A percentile compares a stretch with the other conserved stretches of the same genome.
These are phyloP conservation scores for Ceratitis capitata DNA, from an alignment of 1,140 invertebrate genomes.

Conservation along the genomic window DNA sequence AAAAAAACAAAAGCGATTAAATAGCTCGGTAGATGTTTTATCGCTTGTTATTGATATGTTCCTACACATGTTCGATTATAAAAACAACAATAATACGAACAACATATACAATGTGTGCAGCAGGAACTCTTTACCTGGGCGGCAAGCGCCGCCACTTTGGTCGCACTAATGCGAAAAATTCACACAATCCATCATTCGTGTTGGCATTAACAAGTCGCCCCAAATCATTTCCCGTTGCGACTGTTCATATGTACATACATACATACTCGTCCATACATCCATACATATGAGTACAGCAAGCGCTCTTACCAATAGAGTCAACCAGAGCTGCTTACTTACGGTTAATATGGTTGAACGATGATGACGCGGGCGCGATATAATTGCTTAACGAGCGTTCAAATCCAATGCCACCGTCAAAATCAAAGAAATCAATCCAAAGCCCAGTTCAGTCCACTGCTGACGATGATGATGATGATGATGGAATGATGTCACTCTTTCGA, in stretches of 20 bases:
- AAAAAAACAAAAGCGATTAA: not conserved
- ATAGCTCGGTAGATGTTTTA: slow-evolving; percentile 7
- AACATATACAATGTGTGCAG: not conserved
- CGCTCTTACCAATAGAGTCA: not conserved
- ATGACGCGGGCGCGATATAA: slow-evolving; percentile 55
- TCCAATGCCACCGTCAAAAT: slow-evolving; percentile 37
- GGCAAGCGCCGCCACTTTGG: slow-evolving; percentile 38
- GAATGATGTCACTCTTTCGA: not conserved
- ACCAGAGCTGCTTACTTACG: not conserved
- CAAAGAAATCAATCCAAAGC: not conserved
- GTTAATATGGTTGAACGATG: slow-evolving; percentile 39
- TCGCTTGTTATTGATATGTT: not conserved
- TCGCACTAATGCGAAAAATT: slow-evolving; percentile 62
- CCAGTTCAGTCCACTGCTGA: not conserved
- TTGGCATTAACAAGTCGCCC: slow-evolving; percentile 61
- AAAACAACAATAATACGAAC: not conserved
- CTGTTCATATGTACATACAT: too few relatives aligned
- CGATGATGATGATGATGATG: not conserved
- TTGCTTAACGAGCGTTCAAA: slow-evolving; percentile 65
- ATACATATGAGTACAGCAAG: not conserved
- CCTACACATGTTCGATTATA: not conserved
- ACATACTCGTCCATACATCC: too few relatives aligned
- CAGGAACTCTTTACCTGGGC: slow-evolving; percentile 23
- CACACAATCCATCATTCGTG: slow-evolving; percentile 62
- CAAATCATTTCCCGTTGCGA: slow-evolving; percentile 52